Evolutionary conservation across 2,888 invertebrate species (phyloP).

Genomic region (Rhagophthalmus giganteus): DNA sequence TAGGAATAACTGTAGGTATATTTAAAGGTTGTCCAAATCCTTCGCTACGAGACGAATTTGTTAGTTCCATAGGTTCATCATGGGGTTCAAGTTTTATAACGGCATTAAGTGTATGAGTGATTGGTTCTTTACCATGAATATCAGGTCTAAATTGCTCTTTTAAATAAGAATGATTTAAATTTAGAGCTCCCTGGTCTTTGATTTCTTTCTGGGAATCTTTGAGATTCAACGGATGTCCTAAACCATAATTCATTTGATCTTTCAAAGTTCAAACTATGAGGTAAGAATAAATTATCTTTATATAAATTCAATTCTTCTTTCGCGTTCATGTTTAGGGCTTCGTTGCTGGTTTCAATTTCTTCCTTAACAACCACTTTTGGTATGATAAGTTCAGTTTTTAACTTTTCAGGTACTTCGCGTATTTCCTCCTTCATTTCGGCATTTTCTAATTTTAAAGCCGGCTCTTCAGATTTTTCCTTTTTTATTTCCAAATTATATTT

Average conservation of each 20-base stretch:
- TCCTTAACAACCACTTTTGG: conserved; percentile 60
- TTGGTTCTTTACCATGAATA: conserved; percentile 27
- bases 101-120: conserved; percentile 34
- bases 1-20: conserved; percentile 49
- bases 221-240: conserved; percentile 41
- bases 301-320: conserved; percentile 40
- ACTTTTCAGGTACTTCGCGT: conserved; percentile 49
- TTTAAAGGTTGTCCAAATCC: conserved; percentile 46
- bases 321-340: conserved; percentile 41
- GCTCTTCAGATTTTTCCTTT: conserved; percentile 35
- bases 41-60: conserved; percentile 43
- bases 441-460: conserved; percentile 35
- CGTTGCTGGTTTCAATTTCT: conserved; percentile 48
- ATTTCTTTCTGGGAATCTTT: conserved; percentile 41
- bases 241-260: conserved; percentile 43
- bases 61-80: conserved; percentile 54
- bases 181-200: conserved; percentile 22
- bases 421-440: conserved; percentile 42
- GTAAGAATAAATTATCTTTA: conserved; percentile 45
- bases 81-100: conserved; percentile 53
- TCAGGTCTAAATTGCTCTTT: conserved; percentile 34
- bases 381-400: conserved; percentile 66
- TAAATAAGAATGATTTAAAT: conserved; percentile 26
- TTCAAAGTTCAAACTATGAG: conserved; percentile 44
- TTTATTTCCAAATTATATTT: conserved; percentile 35